These are phyloP conservation scores for Ficedula albicollis DNA, from an alignment of 2,797 vertebrate genomes.

Conservation along the genomic window DNA sequence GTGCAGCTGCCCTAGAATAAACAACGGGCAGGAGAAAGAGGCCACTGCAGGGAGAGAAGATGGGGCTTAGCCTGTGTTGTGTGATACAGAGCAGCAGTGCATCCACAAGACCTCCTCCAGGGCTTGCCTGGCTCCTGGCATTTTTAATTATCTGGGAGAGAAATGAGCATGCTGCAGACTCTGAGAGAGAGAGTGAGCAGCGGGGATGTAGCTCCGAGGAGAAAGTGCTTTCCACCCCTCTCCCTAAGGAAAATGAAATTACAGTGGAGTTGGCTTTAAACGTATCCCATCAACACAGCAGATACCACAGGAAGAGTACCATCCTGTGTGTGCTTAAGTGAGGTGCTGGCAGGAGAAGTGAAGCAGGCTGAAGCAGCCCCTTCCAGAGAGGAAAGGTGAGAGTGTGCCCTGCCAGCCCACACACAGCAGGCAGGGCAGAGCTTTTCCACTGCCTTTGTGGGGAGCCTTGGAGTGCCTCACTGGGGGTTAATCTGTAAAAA, in stretches of 20 bases:
- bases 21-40: background rate
- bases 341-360: background rate
- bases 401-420: background rate
- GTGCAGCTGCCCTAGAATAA: background rate
- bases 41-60: background rate
- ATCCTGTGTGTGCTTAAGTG: constrained; percentile 10
- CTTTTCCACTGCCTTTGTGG: background rate
- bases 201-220: background rate
- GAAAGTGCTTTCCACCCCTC: background rate
- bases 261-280: constrained; percentile 43
- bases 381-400: background rate
- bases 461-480: background rate
- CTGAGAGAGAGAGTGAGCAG: background rate
- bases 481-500: background rate
- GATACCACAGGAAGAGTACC: constrained; percentile 37
- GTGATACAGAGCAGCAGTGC: background rate
- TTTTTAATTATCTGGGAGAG: background rate
- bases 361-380: background rate
- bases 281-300: constrained; percentile 37
- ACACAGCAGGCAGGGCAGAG: background rate
- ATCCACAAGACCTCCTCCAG: background rate
- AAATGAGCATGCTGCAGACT: background rate
- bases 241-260: constrained; percentile 62
- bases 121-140: rapidly evolving
- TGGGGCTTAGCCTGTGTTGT: background rate